Conservation (phyloP, 2,113 vertebrate genomes). For the Ifrita kowaldi region DNA sequence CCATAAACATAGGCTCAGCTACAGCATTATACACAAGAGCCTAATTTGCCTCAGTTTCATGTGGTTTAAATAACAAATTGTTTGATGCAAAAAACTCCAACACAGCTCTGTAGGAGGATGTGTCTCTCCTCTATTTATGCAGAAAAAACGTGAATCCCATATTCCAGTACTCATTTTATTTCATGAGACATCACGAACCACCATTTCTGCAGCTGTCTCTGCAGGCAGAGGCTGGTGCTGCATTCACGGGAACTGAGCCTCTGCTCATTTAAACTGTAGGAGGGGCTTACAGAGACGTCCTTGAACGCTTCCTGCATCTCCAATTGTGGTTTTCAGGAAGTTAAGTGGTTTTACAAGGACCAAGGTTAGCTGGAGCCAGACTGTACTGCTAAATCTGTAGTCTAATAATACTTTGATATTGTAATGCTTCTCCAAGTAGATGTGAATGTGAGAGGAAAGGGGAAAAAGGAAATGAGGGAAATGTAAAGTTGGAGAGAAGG, state of each 20-base stretch:
- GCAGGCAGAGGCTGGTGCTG: neutral
- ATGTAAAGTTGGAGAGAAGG: neutral
- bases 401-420: neutral
- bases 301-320: neutral
- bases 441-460: neutral
- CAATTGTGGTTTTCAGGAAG: neutral
- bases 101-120: neutral
- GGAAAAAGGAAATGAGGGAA: neutral
- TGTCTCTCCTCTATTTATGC: neutral
- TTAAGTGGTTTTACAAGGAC: neutral
- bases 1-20: neutral
- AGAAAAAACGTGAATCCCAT: neutral
- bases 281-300: neutral
- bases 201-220: neutral
- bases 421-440: neutral
- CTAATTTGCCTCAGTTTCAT: neutral
- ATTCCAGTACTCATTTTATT: neutral
- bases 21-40: neutral
- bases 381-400: neutral
- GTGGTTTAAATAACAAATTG: neutral
- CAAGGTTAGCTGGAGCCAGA: conserved; percentile 12
- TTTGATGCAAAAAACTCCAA: neutral
- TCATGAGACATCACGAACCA: neutral
- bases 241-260: neutral
- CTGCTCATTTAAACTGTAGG: neutral